These are phyloP conservation scores for Protomyctophum bolini DNA, from an alignment of 2,113 vertebrate genomes.

Conservation along the genomic window DNA sequence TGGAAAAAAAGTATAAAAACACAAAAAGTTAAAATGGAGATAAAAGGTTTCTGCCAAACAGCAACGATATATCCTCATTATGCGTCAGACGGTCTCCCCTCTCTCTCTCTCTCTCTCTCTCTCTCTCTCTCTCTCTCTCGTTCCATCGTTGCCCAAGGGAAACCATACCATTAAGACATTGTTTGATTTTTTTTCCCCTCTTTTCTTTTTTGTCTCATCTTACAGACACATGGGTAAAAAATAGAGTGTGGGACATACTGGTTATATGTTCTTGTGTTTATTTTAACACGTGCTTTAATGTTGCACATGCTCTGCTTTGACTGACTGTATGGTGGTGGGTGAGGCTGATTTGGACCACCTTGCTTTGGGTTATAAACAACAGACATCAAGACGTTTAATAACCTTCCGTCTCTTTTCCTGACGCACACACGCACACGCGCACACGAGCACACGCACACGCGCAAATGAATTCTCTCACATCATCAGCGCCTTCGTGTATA, in stretches of 20 bases:
- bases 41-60: too few species aligned
- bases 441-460: neutral
- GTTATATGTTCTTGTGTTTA: too few species aligned
- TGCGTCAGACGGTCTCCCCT: conserved; percentile 31
- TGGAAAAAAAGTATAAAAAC: too few species aligned
- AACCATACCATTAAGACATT: conserved; percentile 23
- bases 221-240: neutral
- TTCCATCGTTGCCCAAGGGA: conserved; percentile 5
- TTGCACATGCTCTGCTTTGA: neutral
- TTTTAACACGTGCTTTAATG: neutral
- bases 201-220: neutral
- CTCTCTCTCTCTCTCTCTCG: conserved; percentile 9
- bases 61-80: conserved; percentile 22
- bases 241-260: neutral
- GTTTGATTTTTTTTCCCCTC: conserved; percentile 1
- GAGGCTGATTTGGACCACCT: neutral
- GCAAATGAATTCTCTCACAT: neutral
- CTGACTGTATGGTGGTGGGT: neutral
- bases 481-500: neutral
- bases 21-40: too few species aligned
- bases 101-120: conserved; percentile 9
- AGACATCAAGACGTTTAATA: neutral
- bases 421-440: neutral
- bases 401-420: neutral
- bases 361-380: neutral